phyloP scores from a whole-genome alignment of 1,140 invertebrate genomes.

The Parasteatoda tepidariorum region DNA sequence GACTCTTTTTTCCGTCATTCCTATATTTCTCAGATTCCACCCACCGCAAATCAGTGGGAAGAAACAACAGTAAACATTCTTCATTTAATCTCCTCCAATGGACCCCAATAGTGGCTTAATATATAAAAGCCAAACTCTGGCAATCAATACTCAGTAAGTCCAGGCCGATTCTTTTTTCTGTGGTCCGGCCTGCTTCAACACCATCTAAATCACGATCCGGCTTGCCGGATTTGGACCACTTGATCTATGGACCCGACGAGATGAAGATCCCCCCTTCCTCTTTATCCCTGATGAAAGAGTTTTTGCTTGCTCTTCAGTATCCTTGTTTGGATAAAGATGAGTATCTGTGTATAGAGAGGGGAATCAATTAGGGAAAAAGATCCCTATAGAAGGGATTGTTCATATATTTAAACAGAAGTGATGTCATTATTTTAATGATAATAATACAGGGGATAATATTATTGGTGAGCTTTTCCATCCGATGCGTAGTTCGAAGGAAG shows the following conservation, averaged over 20 bases:
- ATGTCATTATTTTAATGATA: not conserved
- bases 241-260: constrained; percentile 39
- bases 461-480: no score
- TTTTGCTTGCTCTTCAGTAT: constrained; percentile 4
- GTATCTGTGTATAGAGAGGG: not conserved
- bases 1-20: no score
- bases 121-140: constrained; percentile 6
- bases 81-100: constrained; percentile 21
- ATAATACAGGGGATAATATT: no score
- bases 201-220: constrained; percentile 29
- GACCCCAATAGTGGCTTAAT: not conserved
- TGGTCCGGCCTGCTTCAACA: not conserved
- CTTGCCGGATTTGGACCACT: not conserved
- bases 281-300: no score
- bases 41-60: not conserved
- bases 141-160: constrained; percentile 37
- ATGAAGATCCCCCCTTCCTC: not conserved
- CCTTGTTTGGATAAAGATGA: constrained; percentile 20
- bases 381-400: not conserved
- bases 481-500: no score
- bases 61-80: constrained; percentile 22
- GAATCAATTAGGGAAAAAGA: constrained; percentile 35
- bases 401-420: not conserved
- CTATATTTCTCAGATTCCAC: no score
- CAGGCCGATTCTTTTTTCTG: no score